These are phyloP conservation scores for Euleptes europaea DNA, from an alignment of 2,113 vertebrate genomes.

Conservation along the genomic window DNA sequence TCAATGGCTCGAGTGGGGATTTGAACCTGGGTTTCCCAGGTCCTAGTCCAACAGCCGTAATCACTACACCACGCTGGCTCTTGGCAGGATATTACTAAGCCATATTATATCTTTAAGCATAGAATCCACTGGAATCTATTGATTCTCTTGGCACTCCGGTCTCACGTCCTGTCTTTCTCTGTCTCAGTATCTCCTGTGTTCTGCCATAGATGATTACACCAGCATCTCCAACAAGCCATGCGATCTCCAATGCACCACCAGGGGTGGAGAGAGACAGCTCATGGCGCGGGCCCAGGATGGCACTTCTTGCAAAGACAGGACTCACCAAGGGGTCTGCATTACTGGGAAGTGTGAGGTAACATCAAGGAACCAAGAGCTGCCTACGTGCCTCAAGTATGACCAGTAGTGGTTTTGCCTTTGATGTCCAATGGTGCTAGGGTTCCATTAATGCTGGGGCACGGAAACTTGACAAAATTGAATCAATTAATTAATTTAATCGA, in stretches of 20 bases:
- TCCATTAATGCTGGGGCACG: not conserved
- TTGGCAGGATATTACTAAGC: not conserved
- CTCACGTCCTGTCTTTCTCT: rapidly evolving
- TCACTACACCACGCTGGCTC: too few relatives aligned
- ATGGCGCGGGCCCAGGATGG: slow-evolving; percentile 87
- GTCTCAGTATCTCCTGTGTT: slow-evolving; percentile 25
- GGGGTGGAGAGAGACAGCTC: slow-evolving; percentile 84
- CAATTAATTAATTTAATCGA: not conserved
- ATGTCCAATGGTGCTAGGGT: not conserved
- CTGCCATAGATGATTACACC: slow-evolving; percentile 85
- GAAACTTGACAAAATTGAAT: not conserved
- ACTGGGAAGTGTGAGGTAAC: slow-evolving; percentile 87
- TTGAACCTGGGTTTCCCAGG: too few relatives aligned
- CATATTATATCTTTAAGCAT: not conserved
- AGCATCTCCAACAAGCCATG: slow-evolving; percentile 92
- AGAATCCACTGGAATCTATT: not conserved
- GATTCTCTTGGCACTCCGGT: not conserved
- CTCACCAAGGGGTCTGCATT: slow-evolving; percentile 87
- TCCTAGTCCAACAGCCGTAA: too few relatives aligned
- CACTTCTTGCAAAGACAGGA: slow-evolving; percentile 84
- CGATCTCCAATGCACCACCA: slow-evolving; percentile 89
- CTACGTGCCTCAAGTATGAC: rapidly evolving
- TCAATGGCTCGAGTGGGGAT: too few relatives aligned
- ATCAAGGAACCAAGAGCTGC: not conserved
- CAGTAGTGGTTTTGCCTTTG: not conserved